Base-by-base conservation (phyloP, 2,797 vertebrate species). In the Triplophysa yarkandensis region DNA sequence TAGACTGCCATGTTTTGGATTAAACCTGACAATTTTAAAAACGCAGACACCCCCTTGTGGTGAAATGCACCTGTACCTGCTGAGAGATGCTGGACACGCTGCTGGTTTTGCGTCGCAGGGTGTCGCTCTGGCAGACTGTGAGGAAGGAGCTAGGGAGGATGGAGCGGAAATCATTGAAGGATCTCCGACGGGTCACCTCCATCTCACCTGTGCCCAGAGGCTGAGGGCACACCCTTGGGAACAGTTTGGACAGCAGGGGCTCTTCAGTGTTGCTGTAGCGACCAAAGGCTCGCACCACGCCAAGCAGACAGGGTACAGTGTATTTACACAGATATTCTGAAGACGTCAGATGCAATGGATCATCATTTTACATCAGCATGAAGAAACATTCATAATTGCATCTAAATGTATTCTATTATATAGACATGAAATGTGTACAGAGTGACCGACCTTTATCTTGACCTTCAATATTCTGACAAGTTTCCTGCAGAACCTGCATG, bases 131-230 rank as follows among this genome's bases (percentile, higher is more conserved):
- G 82, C 93, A 98, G 74, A 92, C 95, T 0, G 92, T 91, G 50
- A 99, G 93, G 48, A 98, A 80, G 5, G 95, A 96, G 89, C 93
- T 96, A 8, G 98, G 97, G 71, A 99, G 88, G 89, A 99, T 99
- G 63, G 98, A 97, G 70, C 97, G 93, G 85, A 99, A 99, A 81
- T 99, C 98, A 6, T 95, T 98, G 83, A 99, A 99, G 44, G 97
- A 99, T 17, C 96, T 92, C 0, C 96, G 88, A 3, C 93, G 92
- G 4, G 89, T 82, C 0, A 91, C 89, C 21, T 98, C 97, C 0
- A 86, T 71, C 2, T 95, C 94, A 0, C 87, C 84, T 8, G 87
- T 77, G 1, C 90, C 82, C 62, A 88, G 81, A 17, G 90, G 83
- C 25, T 95, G 93, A 0, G 91, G 89, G 0, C 82, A 78, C 1